Base-by-base conservation (phyloP, 2,797 vertebrate genomes). In the Geotrypetes seraphini region DNA sequence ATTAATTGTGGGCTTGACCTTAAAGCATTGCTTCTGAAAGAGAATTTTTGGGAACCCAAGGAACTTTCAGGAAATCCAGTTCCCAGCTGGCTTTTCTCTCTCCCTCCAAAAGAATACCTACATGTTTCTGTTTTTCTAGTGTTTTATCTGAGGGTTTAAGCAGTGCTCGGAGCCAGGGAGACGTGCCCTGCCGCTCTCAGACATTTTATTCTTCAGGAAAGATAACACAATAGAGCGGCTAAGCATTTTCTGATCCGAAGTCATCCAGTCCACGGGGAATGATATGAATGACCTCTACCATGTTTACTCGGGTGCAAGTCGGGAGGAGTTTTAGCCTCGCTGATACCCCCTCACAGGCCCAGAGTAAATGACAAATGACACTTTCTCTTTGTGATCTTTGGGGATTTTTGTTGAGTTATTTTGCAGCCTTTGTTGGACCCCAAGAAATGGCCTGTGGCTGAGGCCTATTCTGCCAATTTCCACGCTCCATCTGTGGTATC, bases 401-500 rank as follows among this genome's bases (percentile, higher is more conserved):
- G 71, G 84, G 83, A 78, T 75, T 81, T 90, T 83, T 89, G 79
- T 79, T 84, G 84, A 86, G 83, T 84, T 85, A 85, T 80, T 86
- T 80, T 81, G 78, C 69, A 69, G 80, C 88, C 88, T 94, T 94
- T 96, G 90, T 95, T 88, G 84, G 65, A 69, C 63, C 84, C 75
- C 73, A 71, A 84, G 82, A 81, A 83, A 82, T 69, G 75, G 83
- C 83, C 83, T 85, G 89, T 87, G 89, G 89, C 85, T 73, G 82
- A 78, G 70, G 86, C 84, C 90, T 89, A 92, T 96, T 92, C 86
- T 71, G 59, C 75, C 86, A 52, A 97, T 96, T 97, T 96, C 85
- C 91, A 97, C 88, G 91, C 89, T 96, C 93, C 93, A 97, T 97
- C 92, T 97, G 93, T 90, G 89, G 91, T 90, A 91, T 92, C 91